Percentiles rank a stretch among this genome's conserved stretches.
phyloP scores from a whole-genome alignment of 2,113 vertebrate species.

The Phyllostomus discolor region DNA sequence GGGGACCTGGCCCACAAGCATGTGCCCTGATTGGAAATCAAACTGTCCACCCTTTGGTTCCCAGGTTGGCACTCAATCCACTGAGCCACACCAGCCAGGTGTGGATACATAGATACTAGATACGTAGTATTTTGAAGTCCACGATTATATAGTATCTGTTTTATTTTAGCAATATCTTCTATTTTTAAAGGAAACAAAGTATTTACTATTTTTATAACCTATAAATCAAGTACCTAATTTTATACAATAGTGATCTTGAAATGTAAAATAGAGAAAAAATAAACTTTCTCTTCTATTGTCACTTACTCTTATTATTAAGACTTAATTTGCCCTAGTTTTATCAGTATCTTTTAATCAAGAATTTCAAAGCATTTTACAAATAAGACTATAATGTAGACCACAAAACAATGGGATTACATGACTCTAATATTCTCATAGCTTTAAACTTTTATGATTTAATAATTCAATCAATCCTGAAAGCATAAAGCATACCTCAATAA shows the following conservation, averaged over 20 bases:
- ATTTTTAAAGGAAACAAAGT: neutral
- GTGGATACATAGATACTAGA: too few species aligned
- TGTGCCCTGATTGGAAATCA: too few species aligned
- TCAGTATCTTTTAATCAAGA: neutral
- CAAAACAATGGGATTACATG: neutral
- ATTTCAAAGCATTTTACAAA: neutral
- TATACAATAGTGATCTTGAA: neutral
- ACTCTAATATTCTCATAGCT: neutral
- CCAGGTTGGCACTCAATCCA: too few species aligned
- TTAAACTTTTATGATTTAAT: constrained; percentile 32
- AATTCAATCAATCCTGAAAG: constrained; percentile 21
- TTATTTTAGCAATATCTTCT: neutral
- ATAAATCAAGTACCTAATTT: constrained; percentile 4
- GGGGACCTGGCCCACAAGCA: too few species aligned
- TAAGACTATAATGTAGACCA: neutral
- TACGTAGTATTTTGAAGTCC: neutral
- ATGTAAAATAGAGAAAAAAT: neutral
- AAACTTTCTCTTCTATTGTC: neutral
- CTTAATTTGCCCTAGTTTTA: neutral
- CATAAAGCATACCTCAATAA: neutral
- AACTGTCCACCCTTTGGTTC: too few species aligned
- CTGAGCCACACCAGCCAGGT: too few species aligned
- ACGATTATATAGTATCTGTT: neutral
- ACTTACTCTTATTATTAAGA: constrained; percentile 3
- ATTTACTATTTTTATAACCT: neutral